Evolutionary conservation across 2,113 vertebrate genomes (phyloP), one percentile per base, ranked within the genome.

Genomic region (Eurystomus gularis): DNA sequence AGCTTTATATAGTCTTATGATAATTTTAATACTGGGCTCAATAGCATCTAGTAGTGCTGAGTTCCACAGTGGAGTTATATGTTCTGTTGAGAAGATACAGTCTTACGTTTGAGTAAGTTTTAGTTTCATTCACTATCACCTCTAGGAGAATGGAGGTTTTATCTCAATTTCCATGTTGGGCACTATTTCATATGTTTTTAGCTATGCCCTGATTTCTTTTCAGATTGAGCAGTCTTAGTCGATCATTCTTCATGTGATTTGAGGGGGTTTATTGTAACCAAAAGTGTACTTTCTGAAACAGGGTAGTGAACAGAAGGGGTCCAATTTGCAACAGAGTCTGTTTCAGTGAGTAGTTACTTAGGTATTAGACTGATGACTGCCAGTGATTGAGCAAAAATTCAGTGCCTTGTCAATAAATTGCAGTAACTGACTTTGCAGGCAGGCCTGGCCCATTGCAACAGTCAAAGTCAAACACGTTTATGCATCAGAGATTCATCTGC

Each of bases 401-500:
- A 1, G 3, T 3, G 14, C 10, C 7, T 28, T 55, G 54, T 7
- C 78, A 31, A 35, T 20, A 13, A 42, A 37, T 26, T 25, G 51
- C 75, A 39, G 66, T 13, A 28, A 2, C 26, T 71, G 40, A n/a
- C 46, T 70, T 64, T 72, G 62, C 3, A 7, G 52, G 48, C 66
- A 15, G 28, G 8, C 31, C 57, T 26, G 33, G n/a, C 5, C 49
- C 16, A 2, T 12, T 33, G 54, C 58, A 64, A 26, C 0, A 1
- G 42, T 26, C 52, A 26, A 25, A 28, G 31, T 58, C 77, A 58
- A 37, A 62, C 18, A 8, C 0, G 1, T 66, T 64, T 54, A 14
- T 0, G 0, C 25, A 1, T 0, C 31, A 39, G 49, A 48, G 11
- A 35, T 29, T 52, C 17, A 46, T 23, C 64, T 87, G 39, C 72